A percentile compares a stretch with the other conserved stretches of the same genome.
These are phyloP conservation scores for Pentalonia nigronervosa DNA, from an alignment of 1,140 invertebrate genomes.

Conservation along the genomic window DNA sequence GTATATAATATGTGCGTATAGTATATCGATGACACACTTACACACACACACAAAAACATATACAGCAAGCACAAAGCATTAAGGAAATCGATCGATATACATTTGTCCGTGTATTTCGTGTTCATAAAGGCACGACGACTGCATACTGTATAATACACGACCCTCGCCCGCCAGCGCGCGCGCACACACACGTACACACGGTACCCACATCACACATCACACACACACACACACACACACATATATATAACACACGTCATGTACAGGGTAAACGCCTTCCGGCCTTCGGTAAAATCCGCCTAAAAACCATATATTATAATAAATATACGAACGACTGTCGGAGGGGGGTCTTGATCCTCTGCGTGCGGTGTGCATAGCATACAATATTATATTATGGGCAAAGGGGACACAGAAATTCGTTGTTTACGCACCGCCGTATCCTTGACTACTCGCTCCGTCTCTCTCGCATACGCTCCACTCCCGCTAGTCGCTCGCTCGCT, in stretches of 20 bases:
- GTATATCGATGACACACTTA: not conserved
- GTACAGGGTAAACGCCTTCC: constrained; percentile 16
- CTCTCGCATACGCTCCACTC: not conserved
- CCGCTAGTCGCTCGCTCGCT: not conserved
- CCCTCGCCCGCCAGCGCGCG: not conserved
- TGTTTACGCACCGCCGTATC: constrained; percentile 25
- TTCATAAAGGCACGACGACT: not conserved
- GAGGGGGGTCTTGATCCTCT: not conserved
- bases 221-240: not conserved
- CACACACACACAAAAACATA: not conserved
- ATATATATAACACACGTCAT: not conserved
- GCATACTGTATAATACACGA: not conserved
- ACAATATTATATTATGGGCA: not conserved
- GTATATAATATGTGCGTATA: not conserved
- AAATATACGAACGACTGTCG: not conserved
- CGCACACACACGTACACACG: not conserved
- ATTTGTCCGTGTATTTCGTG: not conserved
- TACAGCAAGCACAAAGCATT: not conserved
- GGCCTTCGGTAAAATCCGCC: constrained; percentile 3
- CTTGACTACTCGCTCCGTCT: not conserved
- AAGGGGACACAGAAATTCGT: constrained; percentile 16
- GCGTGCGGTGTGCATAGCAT: not conserved
- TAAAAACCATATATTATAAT: constrained; percentile 3
- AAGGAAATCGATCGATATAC: not conserved
- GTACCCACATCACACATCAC: not conserved